Evolutionary conservation across 1,140 invertebrate genomes (phyloP).

Genomic region (Orchestia grillus): DNA sequence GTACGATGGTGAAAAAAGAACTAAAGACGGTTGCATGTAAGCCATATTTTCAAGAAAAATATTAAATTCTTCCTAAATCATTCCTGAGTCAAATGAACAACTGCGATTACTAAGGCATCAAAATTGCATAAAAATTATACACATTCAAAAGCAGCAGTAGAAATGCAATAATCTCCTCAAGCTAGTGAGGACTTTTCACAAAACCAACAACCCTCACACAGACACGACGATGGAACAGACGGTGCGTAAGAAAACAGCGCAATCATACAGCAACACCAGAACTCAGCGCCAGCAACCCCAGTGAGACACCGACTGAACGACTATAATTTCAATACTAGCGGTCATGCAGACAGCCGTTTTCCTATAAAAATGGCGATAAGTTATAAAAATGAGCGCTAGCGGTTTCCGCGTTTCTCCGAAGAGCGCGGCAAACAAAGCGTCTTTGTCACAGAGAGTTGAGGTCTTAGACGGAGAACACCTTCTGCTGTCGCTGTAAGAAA

Average conservation of each 20-base stretch:
- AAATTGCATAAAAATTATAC: too few species aligned
- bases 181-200: too few species aligned
- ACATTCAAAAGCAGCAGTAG: too few species aligned
- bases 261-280: too few species aligned
- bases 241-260: too few species aligned
- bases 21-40: neutral
- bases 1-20: neutral
- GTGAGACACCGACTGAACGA: neutral
- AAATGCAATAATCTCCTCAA: too few species aligned
- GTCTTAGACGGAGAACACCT: neutral
- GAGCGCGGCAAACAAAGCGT: neutral
- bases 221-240: too few species aligned
- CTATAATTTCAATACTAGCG: neutral
- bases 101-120: too few species aligned
- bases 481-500: neutral
- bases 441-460: neutral
- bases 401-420: neutral
- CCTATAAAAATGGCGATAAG: neutral
- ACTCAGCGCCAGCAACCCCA: neutral
- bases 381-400: neutral
- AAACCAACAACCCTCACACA: too few species aligned
- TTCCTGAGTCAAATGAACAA: neutral
- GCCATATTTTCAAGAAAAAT: neutral
- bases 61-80: neutral
- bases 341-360: neutral